Percentiles rank a stretch among this genome's conserved stretches.
Evolutionary conservation across 2,797 vertebrate species (phyloP).

Genomic region (Coccyzus lansbergi): DNA sequence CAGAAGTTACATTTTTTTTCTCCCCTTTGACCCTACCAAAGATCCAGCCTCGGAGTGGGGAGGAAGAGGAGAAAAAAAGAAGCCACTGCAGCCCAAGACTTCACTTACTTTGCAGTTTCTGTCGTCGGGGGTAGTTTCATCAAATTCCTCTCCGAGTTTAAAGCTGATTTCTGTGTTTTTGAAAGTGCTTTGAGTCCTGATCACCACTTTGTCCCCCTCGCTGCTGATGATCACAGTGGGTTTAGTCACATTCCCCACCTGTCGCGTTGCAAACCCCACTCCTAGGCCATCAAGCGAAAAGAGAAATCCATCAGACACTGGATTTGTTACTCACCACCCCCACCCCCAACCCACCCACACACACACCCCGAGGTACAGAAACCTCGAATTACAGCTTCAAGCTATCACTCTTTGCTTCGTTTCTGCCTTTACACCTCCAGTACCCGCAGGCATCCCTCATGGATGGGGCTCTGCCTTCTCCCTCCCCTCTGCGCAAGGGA

Average conservation of each 20-base stretch:
- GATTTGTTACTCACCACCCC: neutral
- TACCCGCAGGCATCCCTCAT: accelerated
- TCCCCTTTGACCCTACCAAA: neutral
- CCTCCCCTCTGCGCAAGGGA: neutral
- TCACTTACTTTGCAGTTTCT: constrained; percentile 91
- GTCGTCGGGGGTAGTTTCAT: constrained; percentile 88
- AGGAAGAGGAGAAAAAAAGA: neutral
- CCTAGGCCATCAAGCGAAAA: constrained; percentile 74
- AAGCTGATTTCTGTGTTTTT: constrained; percentile 93
- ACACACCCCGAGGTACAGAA: neutral
- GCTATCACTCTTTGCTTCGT: neutral
- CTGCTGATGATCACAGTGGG: constrained; percentile 90
- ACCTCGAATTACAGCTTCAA: neutral
- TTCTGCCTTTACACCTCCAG: neutral
- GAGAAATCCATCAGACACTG: neutral
- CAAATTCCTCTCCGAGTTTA: constrained; percentile 92
- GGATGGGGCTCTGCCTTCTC: neutral
- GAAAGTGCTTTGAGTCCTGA: constrained; percentile 90
- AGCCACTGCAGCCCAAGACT: neutral
- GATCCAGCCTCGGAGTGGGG: neutral
- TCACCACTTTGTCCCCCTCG: constrained; percentile 86
- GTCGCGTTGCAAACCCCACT: constrained; percentile 89
- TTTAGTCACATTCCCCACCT: constrained; percentile 92
- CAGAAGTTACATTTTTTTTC: neutral
- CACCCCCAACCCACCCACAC: too few relatives aligned